Percentiles rank a stretch among this genome's conserved stretches.
Conservation (phyloP, 2,113 vertebrate species). For the Vulpes lagopus region DNA sequence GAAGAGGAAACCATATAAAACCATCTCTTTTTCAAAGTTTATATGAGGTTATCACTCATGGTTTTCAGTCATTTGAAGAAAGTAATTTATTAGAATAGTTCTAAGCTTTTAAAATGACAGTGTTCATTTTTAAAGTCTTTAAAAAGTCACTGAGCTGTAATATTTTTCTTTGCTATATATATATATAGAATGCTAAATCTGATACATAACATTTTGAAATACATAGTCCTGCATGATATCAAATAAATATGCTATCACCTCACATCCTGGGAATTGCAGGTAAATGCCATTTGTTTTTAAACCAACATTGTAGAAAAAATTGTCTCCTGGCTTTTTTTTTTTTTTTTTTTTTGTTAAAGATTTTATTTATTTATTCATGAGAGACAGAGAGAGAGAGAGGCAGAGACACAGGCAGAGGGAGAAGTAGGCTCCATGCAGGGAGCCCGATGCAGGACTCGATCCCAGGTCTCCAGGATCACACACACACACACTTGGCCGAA, state of each 20-base stretch:
- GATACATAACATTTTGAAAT: slow-evolving; percentile 26
- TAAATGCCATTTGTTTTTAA: slow-evolving; percentile 23
- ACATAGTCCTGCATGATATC: slow-evolving; percentile 17
- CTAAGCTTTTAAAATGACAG: slow-evolving; percentile 24
- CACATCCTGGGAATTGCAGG: slow-evolving; percentile 1
- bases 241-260: slow-evolving; percentile 32
- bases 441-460: too few relatives aligned
- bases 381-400: too few relatives aligned
- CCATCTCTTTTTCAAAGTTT: neutral
- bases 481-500: too few relatives aligned
- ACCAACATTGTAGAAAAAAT: neutral
- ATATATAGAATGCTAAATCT: slow-evolving; percentile 37
- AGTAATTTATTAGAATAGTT: slow-evolving; percentile 2
- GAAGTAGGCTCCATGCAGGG: too few relatives aligned
- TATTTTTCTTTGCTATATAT: slow-evolving; percentile 54
- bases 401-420: too few relatives aligned
- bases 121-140: neutral
- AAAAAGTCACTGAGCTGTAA: neutral
- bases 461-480: too few relatives aligned
- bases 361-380: too few relatives aligned
- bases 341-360: too few relatives aligned
- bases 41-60: neutral
- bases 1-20: neutral
- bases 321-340: neutral
- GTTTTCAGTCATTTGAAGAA: slow-evolving; percentile 49